Conservation (phyloP, 2,797 vertebrate species). For the Ceryle rudis region DNA sequence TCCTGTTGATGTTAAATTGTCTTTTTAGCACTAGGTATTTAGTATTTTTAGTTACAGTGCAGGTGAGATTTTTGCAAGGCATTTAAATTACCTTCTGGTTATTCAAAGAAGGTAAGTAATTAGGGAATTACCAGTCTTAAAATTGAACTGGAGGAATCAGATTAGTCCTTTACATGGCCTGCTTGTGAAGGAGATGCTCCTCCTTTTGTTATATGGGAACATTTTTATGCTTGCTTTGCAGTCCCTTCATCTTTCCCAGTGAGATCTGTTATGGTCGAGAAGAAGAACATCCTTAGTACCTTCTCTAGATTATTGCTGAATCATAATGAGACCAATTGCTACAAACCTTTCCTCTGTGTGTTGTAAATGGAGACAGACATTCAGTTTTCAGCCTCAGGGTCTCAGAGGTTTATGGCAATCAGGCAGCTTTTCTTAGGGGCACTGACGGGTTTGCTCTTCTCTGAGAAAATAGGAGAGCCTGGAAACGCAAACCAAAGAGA, state of each 20-base stretch:
- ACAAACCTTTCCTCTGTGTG: background rate
- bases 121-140: background rate
- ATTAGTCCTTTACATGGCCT: rapidly evolving
- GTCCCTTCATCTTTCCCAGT: background rate
- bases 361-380: background rate
- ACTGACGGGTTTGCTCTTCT: background rate
- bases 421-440: background rate
- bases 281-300: background rate
- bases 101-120: background rate
- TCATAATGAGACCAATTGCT: background rate
- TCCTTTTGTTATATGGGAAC: background rate
- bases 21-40: background rate
- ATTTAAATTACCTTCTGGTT: background rate
- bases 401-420: background rate
- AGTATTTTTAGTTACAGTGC: background rate
- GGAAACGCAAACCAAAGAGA: background rate
- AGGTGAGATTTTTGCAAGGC: background rate
- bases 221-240: background rate
- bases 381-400: background rate
- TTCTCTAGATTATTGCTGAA: background rate
- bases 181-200: background rate
- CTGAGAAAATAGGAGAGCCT: background rate
- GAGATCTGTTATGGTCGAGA: background rate
- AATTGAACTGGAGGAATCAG: background rate
- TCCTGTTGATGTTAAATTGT: background rate